These are phyloP conservation scores for Mormyrus iriodes DNA, from an alignment of 2,113 vertebrate genomes.

Conservation along the genomic window DNA sequence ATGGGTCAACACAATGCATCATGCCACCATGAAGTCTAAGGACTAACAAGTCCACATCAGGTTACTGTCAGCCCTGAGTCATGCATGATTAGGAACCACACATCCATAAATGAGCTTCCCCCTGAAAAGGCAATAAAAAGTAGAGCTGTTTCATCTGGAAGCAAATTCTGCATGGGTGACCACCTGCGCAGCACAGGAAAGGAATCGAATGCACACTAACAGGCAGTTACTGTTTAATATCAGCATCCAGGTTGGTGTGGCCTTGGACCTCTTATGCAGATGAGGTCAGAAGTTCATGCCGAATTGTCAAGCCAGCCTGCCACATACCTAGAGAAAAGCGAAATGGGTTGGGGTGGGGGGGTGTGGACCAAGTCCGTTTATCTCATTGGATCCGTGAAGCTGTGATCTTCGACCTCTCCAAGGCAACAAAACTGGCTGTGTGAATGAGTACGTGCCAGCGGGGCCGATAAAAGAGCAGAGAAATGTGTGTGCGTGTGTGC, in stretches of 20 bases:
- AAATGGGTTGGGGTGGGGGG: not conserved
- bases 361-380: not conserved
- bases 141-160: not conserved
- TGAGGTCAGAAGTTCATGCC: not conserved
- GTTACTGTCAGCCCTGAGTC: not conserved
- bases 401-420: not conserved
- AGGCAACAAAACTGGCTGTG: not conserved
- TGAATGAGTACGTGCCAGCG: not conserved
- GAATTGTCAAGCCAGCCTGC: not conserved
- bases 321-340: not conserved
- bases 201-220: not conserved
- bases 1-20: not conserved
- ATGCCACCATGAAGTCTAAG: not conserved
- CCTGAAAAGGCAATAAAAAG: not conserved
- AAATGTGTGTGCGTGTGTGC: too few relatives aligned
- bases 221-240: not conserved
- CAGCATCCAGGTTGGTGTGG: not conserved
- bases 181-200: not conserved
- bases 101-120: not conserved
- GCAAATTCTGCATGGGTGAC: not conserved
- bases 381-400: not conserved
- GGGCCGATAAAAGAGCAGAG: not conserved
- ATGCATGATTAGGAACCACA: not conserved
- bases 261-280: conserved; percentile 6
- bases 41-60: not conserved